Conservation (phyloP, 2,797 vertebrate genomes). For the Mormyrus proboscirostris region DNA sequence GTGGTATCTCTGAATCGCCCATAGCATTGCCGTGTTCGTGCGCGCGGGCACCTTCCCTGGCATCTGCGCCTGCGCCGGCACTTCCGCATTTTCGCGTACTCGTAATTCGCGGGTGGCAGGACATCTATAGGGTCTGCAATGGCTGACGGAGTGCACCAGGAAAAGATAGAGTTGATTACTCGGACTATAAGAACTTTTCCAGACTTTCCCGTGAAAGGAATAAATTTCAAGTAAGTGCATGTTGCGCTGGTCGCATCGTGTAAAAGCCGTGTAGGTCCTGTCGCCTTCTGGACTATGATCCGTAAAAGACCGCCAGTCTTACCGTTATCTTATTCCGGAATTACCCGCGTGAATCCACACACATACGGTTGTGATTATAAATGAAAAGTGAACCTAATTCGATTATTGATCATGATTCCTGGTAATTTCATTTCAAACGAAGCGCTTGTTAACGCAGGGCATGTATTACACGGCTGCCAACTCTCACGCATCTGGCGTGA, state of each 20-base stretch:
- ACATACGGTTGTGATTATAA: neutral
- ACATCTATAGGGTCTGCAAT: slow-evolving; percentile 24
- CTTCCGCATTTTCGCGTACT: neutral
- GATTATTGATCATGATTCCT: neutral
- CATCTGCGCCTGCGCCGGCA: neutral
- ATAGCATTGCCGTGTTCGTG: neutral
- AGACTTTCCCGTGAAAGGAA: slow-evolving; percentile 58
- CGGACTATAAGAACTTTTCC: slow-evolving; percentile 39
- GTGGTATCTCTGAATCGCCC: neutral
- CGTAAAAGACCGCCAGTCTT: neutral
- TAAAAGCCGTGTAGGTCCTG: neutral
- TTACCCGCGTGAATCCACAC: neutral
- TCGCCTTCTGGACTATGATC: neutral
- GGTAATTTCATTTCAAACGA: neutral
- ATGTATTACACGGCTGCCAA: neutral
- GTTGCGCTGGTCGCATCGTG: neutral
- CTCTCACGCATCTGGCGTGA: too few species aligned
- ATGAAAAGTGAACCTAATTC: neutral
- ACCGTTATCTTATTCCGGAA: neutral
- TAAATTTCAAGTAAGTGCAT: slow-evolving; percentile 52
- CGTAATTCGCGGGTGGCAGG: neutral
- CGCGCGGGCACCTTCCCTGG: neutral
- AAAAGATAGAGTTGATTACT: slow-evolving; percentile 45
- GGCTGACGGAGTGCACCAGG: slow-evolving; percentile 24
- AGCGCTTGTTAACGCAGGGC: neutral